Base-by-base conservation (phyloP, 2,888 invertebrate species). In the Hypercompe scribonia region DNA sequence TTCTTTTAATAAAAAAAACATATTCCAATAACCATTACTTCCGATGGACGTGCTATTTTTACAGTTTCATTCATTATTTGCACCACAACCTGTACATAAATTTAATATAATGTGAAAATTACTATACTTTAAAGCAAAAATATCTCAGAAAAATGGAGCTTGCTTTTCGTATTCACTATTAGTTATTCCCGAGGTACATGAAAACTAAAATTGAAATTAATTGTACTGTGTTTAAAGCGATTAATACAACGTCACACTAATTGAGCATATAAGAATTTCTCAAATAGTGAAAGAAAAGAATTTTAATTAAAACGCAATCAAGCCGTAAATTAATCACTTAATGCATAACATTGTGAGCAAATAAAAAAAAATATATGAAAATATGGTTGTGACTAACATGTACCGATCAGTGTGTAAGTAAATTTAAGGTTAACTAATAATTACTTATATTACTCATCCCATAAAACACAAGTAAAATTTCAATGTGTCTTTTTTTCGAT, bases 271-370 rank as follows among this genome's bases (percentile, higher is more conserved):
- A 28, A 18, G 28, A 36, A 58, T 68, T 34, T 34, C 13, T 7
- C 11, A 36, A 39, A 4, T 31, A 13, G 31, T 31, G 24, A 63
- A 15, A 68, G 68, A 46, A 15, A 46, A 24, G 31, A 68, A 63
- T 68, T 68, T 50, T 68, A 68, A 72, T 72, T 68, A 50, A 68
- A 61, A 68, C 71, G 42, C 33, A 42, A 61, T 54, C 2, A 21
- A 36, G 28, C 18, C 24, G n/a, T 58, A 68, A 36, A 31, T 28
- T 39, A 39, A 71, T 54, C 21, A 31, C 39, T 42, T 66, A 39
- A 10, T 24, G 33, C 31, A n/a, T 28, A 39, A 69, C 61, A 61
- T 69, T 54, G 24, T 11, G 11, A n/a, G 68, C 2, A 13, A 69
- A 31, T 39, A 42, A n/a, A 42, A 69, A n/a, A n/a, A n/a, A 54